phyloP scores from a whole-genome alignment of 2,888 invertebrate species.

The Melipona bicolor region DNA sequence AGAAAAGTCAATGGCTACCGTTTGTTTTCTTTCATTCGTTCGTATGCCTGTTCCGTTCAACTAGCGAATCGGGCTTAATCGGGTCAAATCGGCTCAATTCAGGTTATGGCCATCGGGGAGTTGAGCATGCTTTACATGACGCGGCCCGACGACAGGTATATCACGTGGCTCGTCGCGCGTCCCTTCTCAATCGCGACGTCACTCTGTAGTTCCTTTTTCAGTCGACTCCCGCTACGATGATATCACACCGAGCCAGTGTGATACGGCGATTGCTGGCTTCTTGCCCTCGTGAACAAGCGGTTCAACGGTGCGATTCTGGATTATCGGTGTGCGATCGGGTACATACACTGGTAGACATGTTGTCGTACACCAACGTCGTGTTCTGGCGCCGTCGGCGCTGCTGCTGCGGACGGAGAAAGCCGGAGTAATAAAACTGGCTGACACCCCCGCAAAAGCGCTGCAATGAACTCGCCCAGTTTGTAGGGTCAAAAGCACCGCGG shows the following conservation, averaged over 20 bases:
- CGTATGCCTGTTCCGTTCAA: conserved; percentile 40
- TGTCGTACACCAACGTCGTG: conserved; percentile 54
- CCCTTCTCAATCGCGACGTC: conserved; percentile 54
- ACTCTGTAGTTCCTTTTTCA: conserved; percentile 36
- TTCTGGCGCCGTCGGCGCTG: conserved; percentile 69
- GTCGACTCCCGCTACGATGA: conserved; percentile 12
- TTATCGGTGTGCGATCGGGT: conserved; percentile 42
- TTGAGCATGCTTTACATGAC: conserved; percentile 69
- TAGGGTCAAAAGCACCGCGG: conserved; percentile 83
- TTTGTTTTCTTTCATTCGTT: conserved; percentile 62
- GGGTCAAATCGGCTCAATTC: conserved; percentile 66
- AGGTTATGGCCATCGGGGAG: conserved; percentile 75
- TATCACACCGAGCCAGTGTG: conserved; percentile 28
- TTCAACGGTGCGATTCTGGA: conserved; percentile 35
- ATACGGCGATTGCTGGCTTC: conserved; percentile 43
- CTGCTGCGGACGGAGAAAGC: conserved; percentile 65
- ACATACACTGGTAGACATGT: conserved; percentile 56
- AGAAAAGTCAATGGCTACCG: conserved; percentile 57
- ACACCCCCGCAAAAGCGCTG: conserved; percentile 80
- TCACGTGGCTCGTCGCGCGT: conserved; percentile 77
- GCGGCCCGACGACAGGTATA: conserved; percentile 72
- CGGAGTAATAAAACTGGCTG: conserved; percentile 67
- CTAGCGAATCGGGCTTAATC: conserved; percentile 55
- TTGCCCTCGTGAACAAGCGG: conserved; percentile 58
- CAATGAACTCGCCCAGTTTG: conserved; percentile 82